Conservation (phyloP, 2,113 vertebrate genomes). For the Labeo rohita region DNA sequence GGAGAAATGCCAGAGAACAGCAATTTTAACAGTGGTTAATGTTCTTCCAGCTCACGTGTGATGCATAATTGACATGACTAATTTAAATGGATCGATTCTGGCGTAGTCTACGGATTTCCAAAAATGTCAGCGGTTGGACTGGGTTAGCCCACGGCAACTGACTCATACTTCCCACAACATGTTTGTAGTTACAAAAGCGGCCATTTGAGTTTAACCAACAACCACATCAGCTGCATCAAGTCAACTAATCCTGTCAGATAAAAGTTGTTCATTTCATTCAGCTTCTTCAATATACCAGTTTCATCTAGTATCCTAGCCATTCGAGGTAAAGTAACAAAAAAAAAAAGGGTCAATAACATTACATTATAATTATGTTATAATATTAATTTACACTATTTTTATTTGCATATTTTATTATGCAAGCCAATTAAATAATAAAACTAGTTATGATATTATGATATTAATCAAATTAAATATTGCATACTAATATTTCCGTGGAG, state of each 20-base stretch:
- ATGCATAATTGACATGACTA: neutral
- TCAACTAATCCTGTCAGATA: neutral
- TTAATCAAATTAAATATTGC: neutral
- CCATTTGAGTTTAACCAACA: neutral
- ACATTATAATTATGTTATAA: too few relatives aligned
- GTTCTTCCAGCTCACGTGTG: neutral
- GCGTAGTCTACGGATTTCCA: constrained; percentile 22
- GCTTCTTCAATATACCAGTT: neutral
- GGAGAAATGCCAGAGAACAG: neutral
- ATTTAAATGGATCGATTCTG: constrained; percentile 30
- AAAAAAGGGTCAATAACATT: neutral
- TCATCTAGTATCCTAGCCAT: neutral
- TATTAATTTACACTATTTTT: neutral
- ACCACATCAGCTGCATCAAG: neutral
- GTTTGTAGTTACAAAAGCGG: neutral
- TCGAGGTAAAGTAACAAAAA: neutral
- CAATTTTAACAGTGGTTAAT: neutral
- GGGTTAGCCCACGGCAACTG: neutral
- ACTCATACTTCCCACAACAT: neutral
- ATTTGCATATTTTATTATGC: neutral
- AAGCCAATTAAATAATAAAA: neutral
- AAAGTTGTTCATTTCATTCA: neutral
- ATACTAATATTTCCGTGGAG: neutral
- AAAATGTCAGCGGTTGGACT: constrained; percentile 27
- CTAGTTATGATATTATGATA: too few relatives aligned